Evolutionary conservation across 1,140 invertebrate species (phyloP), one percentile per base, ranked within the genome.

Genomic region (Drosophila ogumai): DNA sequence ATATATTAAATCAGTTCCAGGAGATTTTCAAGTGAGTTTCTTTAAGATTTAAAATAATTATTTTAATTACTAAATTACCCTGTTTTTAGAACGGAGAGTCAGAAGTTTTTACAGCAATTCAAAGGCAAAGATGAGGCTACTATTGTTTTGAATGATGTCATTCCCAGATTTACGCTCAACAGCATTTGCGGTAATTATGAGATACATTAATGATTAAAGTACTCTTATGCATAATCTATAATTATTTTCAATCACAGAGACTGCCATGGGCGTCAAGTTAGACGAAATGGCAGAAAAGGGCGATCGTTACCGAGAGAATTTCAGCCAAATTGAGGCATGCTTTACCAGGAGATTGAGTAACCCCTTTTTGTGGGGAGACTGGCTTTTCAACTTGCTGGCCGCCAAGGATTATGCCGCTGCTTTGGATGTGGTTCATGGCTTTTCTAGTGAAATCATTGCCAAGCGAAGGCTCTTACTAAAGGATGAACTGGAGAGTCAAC

Each of bases 1-100:
- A 96, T 80, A 97, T 98, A 66, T 92, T 98, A 5, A 94, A 95
- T 61, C 94, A 97, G 76, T 98, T 97, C 91, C 72, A 96, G 10
- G 93, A 94, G 4, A 95, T 96, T 81, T 95, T 96, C 81, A 94
- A 94, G 72, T 95, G 95, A 82, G 92, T 93, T 40, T 1, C 0
- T 2, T 9, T 1, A 0, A 15, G 15, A 28, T 6, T 9, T 1
- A 3, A 13, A n/a, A 3, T 3, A 32, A 0, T 0, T 13, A 19
- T 7, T 1, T 12, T 9, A 17, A 9, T 28, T 1, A n/a, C 2
- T 0, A 3, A 1, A 28, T 17, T 40, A 28, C 2, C 0, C 0
- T 7, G 19, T 0, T 9, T 22, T 3, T 6, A 92, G 93, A 81
- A 90, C 91, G 32, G 93, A 94, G 66, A 92, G 92, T 43, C 36